Conservation (phyloP, 2,113 vertebrate species). For the Onychostruthus taczanowskii region DNA sequence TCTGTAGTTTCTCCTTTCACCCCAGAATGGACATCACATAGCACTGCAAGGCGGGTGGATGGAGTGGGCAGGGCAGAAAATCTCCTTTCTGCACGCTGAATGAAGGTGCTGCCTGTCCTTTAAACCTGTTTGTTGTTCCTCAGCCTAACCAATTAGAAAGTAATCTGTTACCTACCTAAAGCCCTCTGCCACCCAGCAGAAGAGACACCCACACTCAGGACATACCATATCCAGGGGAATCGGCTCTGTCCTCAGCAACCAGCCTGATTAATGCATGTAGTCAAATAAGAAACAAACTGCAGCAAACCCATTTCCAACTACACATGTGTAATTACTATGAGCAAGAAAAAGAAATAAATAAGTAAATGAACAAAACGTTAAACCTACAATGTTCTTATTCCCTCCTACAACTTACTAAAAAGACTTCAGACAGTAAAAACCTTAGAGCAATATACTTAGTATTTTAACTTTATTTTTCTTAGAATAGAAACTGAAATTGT, state of each 20-base stretch:
- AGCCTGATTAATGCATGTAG: not conserved
- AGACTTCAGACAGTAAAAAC: not conserved
- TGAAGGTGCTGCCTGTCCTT: not conserved
- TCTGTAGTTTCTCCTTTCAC: not conserved
- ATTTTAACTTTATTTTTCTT: not conserved
- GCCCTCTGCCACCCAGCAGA: not conserved
- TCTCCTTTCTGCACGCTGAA: fast-evolving
- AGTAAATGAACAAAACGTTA: not conserved
- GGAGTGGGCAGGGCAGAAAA: not conserved
- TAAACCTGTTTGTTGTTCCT: not conserved
- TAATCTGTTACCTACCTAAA: not conserved
- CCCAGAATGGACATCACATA: not conserved
- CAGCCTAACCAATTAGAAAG: not conserved
- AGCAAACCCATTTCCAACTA: not conserved
- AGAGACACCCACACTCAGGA: not conserved
- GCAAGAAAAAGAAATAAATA: not conserved
- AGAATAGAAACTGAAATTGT: not conserved
- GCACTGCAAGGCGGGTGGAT: fast-evolving
- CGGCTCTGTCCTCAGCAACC: not conserved
- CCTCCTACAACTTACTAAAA: not conserved
- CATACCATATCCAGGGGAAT: fast-evolving
- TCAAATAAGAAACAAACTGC: not conserved
- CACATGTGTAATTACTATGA: not conserved
- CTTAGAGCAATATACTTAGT: not conserved
- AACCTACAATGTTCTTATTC: not conserved